Conservation (phyloP, 2,888 invertebrate genomes). For the Sarcophaga caerulescens region DNA sequence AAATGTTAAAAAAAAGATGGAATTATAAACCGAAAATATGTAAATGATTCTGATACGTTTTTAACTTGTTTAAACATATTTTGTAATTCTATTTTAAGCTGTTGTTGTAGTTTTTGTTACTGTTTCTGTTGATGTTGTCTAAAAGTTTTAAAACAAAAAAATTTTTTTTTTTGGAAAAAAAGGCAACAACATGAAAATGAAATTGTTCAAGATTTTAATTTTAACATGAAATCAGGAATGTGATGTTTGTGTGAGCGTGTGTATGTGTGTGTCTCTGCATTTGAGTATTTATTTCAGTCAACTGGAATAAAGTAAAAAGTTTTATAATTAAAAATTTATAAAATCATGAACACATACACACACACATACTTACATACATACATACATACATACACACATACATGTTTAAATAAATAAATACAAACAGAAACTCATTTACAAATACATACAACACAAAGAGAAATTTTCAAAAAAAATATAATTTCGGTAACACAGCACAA, state of each 20-base stretch:
- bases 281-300: not conserved
- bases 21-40: not conserved
- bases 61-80: not conserved
- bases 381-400: not conserved
- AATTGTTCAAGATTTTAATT: not conserved
- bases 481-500: no score
- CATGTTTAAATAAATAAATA: not conserved
- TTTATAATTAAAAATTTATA: constrained; percentile 61
- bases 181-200: no score
- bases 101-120: not conserved
- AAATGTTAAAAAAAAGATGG: not conserved
- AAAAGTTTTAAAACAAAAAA: not conserved
- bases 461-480: no score
- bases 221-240: not conserved
- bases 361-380: not conserved
- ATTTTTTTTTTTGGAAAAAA: no score
- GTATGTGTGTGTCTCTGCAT: not conserved
- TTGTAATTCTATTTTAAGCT: not conserved
- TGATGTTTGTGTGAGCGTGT: not conserved
- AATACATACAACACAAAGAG: not conserved
- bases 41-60: not conserved
- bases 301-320: constrained; percentile 49
- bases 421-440: not conserved
- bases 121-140: not conserved
- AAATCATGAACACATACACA: not conserved